A percentile compares a stretch with the other conserved stretches of the same genome.
These are phyloP conservation scores for Neolamprologus variostigma DNA, from an alignment of 2,113 vertebrate genomes.

Conservation along the genomic window DNA sequence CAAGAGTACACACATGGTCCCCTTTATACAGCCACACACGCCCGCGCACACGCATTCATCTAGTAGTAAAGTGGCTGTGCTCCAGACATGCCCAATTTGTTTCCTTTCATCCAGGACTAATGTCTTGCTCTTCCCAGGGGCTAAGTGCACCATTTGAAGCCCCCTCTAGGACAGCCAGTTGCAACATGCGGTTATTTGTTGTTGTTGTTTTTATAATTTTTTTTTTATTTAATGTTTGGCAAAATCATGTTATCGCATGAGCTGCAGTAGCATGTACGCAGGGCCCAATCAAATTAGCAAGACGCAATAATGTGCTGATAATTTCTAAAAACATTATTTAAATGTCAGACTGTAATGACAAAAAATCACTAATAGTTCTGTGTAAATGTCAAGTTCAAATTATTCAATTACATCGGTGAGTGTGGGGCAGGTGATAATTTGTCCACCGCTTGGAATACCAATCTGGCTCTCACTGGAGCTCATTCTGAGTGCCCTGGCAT, in stretches of 20 bases:
- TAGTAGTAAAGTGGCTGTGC: conserved; percentile 57
- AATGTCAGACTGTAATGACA: conserved; percentile 71
- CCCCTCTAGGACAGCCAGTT: conserved; percentile 29
- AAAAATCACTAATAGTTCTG: conserved; percentile 60
- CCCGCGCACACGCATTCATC: conserved; percentile 11
- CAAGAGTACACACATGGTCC: conserved; percentile 1
- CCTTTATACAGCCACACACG: not conserved
- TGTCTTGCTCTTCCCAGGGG: conserved; percentile 54
- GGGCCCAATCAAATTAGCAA: conserved; percentile 49
- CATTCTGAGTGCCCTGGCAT: conserved; percentile 18
- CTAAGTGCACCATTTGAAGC: conserved; percentile 58
- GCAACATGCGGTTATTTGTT: conserved; percentile 26
- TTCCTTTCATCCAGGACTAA: conserved; percentile 73
- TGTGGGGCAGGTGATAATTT: conserved; percentile 62
- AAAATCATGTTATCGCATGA: conserved; percentile 49
- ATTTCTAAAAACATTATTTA: conserved; percentile 70
- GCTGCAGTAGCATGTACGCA: conserved; percentile 16
- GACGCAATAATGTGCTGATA: conserved; percentile 63
- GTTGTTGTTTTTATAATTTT: not conserved
- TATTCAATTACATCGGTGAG: conserved; percentile 66
- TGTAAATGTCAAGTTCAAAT: conserved; percentile 78
- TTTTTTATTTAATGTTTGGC: conserved; percentile 16
- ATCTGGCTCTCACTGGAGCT: conserved; percentile 40
- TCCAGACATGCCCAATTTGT: conserved; percentile 73
- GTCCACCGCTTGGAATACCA: conserved; percentile 54